These are phyloP conservation scores for Agelaius phoeniceus DNA, from an alignment of 2,113 vertebrate genomes.

Conservation along the genomic window DNA sequence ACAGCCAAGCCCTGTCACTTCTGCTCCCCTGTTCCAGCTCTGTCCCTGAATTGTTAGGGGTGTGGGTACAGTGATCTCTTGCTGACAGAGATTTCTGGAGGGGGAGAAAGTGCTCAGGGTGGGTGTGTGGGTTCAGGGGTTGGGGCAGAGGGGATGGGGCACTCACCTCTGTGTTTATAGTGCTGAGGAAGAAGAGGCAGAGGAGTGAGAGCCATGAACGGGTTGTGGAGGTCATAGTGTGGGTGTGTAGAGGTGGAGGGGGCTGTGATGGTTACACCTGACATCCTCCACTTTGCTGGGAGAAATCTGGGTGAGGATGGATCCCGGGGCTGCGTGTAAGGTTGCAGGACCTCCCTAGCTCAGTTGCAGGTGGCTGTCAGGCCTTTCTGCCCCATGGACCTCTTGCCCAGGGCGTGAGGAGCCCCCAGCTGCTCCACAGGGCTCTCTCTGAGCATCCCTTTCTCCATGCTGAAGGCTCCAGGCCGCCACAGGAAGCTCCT, in stretches of 20 bases:
- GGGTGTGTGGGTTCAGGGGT: rapidly evolving
- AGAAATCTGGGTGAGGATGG: rapidly evolving
- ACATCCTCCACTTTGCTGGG: neutral
- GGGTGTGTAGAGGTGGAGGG: neutral
- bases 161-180: rapidly evolving
- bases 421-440: neutral
- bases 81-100: neutral
- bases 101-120: rapidly evolving
- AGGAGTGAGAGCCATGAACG: rapidly evolving
- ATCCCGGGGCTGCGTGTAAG: rapidly evolving
- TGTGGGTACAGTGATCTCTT: neutral
- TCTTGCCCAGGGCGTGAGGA: neutral
- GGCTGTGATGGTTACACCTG: neutral
- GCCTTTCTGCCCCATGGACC: neutral
- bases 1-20: neutral
- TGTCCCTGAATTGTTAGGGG: neutral
- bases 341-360: neutral
- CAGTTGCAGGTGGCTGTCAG: neutral
- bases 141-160: neutral
- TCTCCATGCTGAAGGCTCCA: neutral
- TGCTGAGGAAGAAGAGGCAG: neutral
- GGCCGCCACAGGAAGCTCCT: neutral
- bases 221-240: rapidly evolving
- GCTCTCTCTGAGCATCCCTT: neutral
- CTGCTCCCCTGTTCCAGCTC: neutral